phyloP scores from a whole-genome alignment of 2,113 vertebrate genomes.

The Oreotragus oreotragus region DNA sequence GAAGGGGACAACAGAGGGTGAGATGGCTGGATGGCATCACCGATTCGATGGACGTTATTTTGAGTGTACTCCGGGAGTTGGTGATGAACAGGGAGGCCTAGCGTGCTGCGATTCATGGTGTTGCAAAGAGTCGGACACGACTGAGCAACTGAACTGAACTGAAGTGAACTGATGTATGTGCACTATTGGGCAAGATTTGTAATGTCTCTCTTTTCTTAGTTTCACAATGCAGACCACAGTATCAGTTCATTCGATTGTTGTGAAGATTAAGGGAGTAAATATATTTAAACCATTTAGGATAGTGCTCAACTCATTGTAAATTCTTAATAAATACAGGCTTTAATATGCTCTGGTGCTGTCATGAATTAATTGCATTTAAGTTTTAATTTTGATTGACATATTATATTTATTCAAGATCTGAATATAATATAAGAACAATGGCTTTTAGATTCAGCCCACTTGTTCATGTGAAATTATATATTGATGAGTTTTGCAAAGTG shows the following conservation, averaged over 20 bases:
- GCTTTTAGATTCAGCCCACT: not conserved
- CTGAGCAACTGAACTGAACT: no score
- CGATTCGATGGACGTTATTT: accelerated
- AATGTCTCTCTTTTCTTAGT: not conserved
- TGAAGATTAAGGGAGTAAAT: not conserved
- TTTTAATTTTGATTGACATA: not conserved
- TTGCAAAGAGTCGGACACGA: accelerated
- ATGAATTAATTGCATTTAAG: not conserved
- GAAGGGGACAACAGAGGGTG: no score
- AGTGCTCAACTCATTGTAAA: not conserved
- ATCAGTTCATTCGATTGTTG: not conserved
- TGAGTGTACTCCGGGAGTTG: no score
- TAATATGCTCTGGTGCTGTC: not conserved
- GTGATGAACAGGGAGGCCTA: no score
- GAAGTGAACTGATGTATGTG: not conserved
- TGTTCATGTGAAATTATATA: not conserved
- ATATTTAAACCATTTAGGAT: not conserved
- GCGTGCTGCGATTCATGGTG: accelerated
- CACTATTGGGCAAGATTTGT: not conserved
- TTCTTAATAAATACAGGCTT: not conserved
- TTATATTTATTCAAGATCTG: not conserved
- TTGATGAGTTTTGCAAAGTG: not conserved
- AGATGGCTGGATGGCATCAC: no score
- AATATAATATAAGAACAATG: not conserved
- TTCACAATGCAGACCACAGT: not conserved